phyloP scores from a whole-genome alignment of 2,113 vertebrate genomes.

The Sphyrna mokarran region DNA sequence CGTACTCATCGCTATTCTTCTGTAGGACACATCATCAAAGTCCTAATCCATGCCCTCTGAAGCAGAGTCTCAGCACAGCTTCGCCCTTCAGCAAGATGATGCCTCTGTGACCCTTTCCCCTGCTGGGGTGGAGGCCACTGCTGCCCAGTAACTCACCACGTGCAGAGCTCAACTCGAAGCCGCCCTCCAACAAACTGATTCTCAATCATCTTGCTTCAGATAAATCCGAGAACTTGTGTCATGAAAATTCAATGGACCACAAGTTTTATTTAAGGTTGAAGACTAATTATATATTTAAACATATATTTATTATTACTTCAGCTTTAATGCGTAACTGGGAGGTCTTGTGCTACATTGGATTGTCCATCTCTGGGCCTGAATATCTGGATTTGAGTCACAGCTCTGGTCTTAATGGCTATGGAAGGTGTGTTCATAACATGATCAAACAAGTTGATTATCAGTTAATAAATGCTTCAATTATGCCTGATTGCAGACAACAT shows the following conservation, averaged over 20 bases:
- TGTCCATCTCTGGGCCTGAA: no score
- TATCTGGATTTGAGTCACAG: no score
- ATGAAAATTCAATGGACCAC: not conserved
- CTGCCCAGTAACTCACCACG: not conserved
- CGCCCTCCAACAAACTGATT: not conserved
- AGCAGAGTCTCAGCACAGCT: not conserved
- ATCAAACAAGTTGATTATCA: no score
- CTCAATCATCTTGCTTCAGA: not conserved
- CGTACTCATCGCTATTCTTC: not conserved
- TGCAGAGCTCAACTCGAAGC: not conserved
- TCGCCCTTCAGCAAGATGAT: not conserved
- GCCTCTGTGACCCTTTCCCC: not conserved
- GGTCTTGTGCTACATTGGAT: no score
- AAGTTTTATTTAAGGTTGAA: not conserved
- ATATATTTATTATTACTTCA: not conserved
- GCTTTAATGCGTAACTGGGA: not conserved
- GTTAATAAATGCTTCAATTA: no score
- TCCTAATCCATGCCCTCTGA: not conserved
- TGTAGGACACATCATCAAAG: not conserved
- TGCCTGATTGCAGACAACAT: no score
- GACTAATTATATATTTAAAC: not conserved
- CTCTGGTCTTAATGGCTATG: no score
- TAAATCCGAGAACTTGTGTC: not conserved
- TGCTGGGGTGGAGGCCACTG: no score
- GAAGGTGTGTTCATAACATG: no score